Evolutionary conservation across 2,888 invertebrate species (phyloP), one percentile per base, ranked within the genome.

Genomic region (Epistrophe eligans): DNA sequence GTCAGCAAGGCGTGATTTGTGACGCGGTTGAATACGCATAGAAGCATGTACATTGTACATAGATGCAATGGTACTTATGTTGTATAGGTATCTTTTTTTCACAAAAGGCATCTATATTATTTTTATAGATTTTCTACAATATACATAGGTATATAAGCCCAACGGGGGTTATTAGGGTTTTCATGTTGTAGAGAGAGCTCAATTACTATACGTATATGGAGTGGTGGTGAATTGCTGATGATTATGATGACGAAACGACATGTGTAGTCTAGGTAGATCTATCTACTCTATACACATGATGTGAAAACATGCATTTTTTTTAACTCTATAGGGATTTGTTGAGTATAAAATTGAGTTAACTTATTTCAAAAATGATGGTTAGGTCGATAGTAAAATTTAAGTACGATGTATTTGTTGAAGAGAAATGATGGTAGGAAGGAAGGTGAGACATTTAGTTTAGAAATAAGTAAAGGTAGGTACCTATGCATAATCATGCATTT

Each of bases 311-410:
- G 73, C n/a, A 45, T 17, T 70, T 40, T 40, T 55, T 55, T 62
- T n/a, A 62, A 35, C 64, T 64, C 64, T 11, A 24, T 70, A 24
- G 79, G 57, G 73, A 79, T 40, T 77, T 50, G 28, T 35, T 28
- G 40, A 55, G 28, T 55, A 80, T 76, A 55, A 72, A 84, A 80
- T 77, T 60, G 60, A 84, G 67, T 80, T 79, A 64, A 1, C 19
- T n/a, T 48, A 48, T 70, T 62, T 45, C 52, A 70, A n/a, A 43
- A 67, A 38, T 28, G 6, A 73, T 24, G 60, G 48, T 13, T 38
- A 2, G 58, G 48, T 17, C 48, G 48, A n/a, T 17, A 43, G 15
- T 11, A 24, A 11, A 64, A 11, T 45, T 45, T 64, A 19, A 6
- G 13, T 40, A n/a, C n/a, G n/a, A 28, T 28, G 32, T n/a, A 45